These are phyloP conservation scores for Hydrocynus forskahlii DNA, from an alignment of 2,797 vertebrate species.

Conservation along the genomic window DNA sequence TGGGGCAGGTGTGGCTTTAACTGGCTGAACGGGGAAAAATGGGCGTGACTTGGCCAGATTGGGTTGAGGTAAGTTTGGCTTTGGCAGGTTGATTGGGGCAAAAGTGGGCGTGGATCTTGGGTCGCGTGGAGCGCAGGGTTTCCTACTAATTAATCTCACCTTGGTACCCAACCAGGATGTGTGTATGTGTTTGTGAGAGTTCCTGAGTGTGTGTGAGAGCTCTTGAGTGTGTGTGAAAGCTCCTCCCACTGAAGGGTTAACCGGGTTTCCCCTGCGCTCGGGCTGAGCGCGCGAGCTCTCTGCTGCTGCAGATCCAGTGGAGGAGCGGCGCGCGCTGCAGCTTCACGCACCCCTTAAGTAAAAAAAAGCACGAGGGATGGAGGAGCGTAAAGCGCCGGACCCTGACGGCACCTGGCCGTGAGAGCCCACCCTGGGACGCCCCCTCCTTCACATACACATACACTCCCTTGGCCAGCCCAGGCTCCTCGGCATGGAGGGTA, in stretches of 20 bases:
- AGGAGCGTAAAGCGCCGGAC: constrained; percentile 61
- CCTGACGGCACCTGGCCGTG: constrained; percentile 58
- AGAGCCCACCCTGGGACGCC: not conserved
- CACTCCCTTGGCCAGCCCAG: constrained; percentile 51
- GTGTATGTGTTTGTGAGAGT: not conserved
- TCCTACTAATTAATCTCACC: not conserved
- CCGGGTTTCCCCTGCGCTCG: constrained; percentile 49
- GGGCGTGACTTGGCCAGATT: not conserved
- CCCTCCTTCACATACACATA: not conserved
- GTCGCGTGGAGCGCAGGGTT: not conserved
- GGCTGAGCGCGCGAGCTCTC: constrained; percentile 47
- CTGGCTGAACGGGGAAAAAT: not conserved
- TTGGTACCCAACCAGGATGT: not conserved
- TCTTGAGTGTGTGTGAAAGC: not conserved
- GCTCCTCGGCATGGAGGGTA: constrained; percentile 83
- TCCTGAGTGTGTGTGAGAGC: not conserved
- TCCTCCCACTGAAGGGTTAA: constrained; percentile 70
- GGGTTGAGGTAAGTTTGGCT: not conserved
- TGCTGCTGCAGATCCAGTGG: constrained; percentile 68
- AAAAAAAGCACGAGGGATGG: constrained; percentile 25
- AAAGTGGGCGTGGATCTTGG: not conserved
- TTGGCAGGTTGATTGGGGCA: not conserved
- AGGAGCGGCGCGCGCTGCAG: constrained; percentile 58
- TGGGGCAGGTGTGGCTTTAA: not conserved
- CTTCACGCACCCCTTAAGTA: not conserved